Evolutionary conservation across 2,888 invertebrate genomes (phyloP).

Genomic region (Aphidoletes aphidimyza): DNA sequence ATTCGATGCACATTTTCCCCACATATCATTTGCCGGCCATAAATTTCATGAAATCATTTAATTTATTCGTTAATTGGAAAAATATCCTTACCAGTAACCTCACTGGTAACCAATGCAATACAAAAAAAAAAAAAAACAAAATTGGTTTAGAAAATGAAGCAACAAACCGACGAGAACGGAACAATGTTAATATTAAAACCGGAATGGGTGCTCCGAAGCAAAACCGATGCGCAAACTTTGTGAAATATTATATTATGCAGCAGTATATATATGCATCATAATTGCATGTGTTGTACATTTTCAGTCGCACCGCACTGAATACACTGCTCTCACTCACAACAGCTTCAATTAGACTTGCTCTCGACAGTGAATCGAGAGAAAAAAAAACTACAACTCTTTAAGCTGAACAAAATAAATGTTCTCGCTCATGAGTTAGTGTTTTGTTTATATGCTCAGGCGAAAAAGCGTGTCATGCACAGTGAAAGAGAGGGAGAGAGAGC

Average conservation of each 20-base stretch:
- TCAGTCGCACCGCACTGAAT: neutral
- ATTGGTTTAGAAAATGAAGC: neutral
- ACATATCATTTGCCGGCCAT: neutral
- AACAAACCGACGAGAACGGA: neutral
- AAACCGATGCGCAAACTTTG: neutral
- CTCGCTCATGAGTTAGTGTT: neutral
- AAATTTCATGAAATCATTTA: constrained; percentile 18
- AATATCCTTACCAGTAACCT: too few relatives aligned
- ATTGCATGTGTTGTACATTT: neutral
- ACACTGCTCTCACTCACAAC: too few relatives aligned
- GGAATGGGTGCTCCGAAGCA: constrained; percentile 17
- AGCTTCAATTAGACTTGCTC: too few relatives aligned
- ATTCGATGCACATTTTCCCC: neutral
- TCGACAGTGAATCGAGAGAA: too few relatives aligned
- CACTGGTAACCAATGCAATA: too few relatives aligned
- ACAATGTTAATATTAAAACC: neutral
- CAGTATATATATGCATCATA: neutral
- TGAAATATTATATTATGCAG: neutral
- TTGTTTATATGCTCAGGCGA: neutral
- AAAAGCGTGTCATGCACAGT: neutral
- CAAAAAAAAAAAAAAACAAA: too few relatives aligned
- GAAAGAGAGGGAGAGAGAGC: too few relatives aligned
- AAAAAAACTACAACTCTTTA: constrained; percentile 37
- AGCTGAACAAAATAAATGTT: neutral
- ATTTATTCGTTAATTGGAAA: neutral